Evolutionary conservation across 2,888 invertebrate species (phyloP), one percentile per base, ranked within the genome.

Genomic region (Dastarcus helophoroides): DNA sequence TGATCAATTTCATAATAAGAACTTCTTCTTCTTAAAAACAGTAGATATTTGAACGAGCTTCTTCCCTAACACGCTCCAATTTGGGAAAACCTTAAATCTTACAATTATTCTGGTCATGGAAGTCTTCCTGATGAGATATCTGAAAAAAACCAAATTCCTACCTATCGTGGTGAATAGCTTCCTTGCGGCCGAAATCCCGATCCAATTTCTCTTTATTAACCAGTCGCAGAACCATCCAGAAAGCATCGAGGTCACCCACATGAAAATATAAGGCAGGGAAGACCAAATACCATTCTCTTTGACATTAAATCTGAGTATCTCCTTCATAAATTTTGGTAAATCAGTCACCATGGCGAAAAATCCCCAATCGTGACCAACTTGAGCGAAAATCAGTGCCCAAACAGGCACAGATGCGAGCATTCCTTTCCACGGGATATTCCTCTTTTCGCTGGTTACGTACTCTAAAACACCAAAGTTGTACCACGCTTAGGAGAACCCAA

Each of bases 371-470:
- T 77, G 76, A 2, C 74, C 75, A 39, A 73, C 64, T 65, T 80
- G 79, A 37, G 82, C 83, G 26, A 69, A 68, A 6, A 83, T 73
- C n/a, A 83, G 54, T 0, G 83, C 82, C 69, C 79, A 75, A 31
- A 83, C 64, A 0, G 82, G 79, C 3, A 71, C 63, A 1, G 76
- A 81, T 36, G 65, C 76, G 13, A 80, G 59, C 29, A 84, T 79
- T 0, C 68, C 65, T 44, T 64, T 69, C 81, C 82, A 83, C 4
- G 50, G 50, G n/a, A 46, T 44, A 5, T 25, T 29, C 15, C 26
- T 33, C 11, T 15, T 29, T 11, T 33, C 33, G 11, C n/a, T n/a
- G n/a, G n/a, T n/a, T n/a, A n/a, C 8, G 6, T 19, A 19, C 8
- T 19, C 8, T 19, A 8, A 19, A 19, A 8, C 8, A 19, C 8